Percentiles rank a stretch among this genome's conserved stretches.
Conservation (phyloP, 2,797 vertebrate species). For the Anguilla pacifica region DNA sequence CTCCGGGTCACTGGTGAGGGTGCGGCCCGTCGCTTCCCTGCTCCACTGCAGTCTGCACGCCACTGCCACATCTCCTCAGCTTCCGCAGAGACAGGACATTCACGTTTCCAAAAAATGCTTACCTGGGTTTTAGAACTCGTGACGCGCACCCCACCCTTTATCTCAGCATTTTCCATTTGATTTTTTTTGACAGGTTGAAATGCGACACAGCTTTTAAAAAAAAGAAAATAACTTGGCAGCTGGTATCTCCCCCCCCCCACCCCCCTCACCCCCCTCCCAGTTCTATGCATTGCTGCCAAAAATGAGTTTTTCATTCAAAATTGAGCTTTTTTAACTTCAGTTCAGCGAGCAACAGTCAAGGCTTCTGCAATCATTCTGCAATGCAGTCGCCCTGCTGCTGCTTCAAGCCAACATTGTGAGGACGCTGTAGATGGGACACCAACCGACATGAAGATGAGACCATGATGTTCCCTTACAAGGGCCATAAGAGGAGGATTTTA, state of each 20-base stretch:
- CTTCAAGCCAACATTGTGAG: background rate
- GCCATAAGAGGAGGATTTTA: background rate
- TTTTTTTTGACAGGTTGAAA: background rate
- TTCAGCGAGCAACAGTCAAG: background rate
- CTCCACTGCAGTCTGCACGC: background rate
- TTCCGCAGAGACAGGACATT: background rate
- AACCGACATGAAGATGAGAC: background rate
- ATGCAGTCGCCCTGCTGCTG: background rate
- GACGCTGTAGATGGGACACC: background rate
- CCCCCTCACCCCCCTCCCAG: background rate
- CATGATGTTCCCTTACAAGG: background rate
- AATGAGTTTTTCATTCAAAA: background rate
- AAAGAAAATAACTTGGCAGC: background rate
- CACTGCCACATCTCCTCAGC: background rate
- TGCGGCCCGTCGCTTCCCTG: background rate
- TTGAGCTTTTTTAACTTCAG: background rate
- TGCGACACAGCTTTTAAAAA: background rate
- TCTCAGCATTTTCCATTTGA: background rate
- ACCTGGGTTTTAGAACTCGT: background rate
- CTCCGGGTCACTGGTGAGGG: background rate
- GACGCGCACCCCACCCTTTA: background rate
- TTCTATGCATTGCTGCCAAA: background rate
- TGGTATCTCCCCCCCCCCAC: background rate
- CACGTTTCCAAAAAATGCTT: background rate
- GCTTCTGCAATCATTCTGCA: background rate